A percentile compares a stretch with the other conserved stretches of the same genome.
Evolutionary conservation across 2,113 vertebrate species (phyloP).

Genomic region (Polypterus bichir): DNA sequence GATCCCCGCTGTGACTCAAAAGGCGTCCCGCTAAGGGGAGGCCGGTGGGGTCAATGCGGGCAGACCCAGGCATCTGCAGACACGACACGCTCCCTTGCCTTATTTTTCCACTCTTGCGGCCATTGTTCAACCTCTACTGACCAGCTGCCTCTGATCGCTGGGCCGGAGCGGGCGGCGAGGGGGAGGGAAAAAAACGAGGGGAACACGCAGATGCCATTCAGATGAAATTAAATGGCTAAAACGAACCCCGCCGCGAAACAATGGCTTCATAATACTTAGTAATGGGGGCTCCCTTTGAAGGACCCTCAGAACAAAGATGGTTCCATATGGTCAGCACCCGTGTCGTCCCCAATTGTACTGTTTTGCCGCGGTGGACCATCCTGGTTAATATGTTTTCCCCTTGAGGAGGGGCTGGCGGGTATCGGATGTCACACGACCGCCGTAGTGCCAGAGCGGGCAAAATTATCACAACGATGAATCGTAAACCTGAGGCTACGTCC

Average conservation of each 20-base stretch:
- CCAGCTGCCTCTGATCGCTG: constrained; percentile 34
- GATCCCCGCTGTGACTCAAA: constrained; percentile 33
- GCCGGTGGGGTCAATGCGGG: constrained; percentile 29
- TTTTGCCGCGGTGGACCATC: too few species aligned
- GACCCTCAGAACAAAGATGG: too few species aligned
- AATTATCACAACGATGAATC: too few species aligned
- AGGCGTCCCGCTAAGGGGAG: constrained; percentile 21
- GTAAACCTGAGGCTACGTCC: too few species aligned
- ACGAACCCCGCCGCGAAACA: neutral
- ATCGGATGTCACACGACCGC: too few species aligned
- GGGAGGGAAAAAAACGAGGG: constrained; percentile 15
- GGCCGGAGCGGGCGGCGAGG: constrained; percentile 18
- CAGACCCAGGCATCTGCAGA: constrained; percentile 18
- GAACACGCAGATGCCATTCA: constrained; percentile 13
- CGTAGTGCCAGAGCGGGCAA: too few species aligned
- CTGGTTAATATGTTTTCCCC: too few species aligned
- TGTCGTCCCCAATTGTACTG: too few species aligned
- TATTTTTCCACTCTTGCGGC: constrained; percentile 8
- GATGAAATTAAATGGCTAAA: constrained; percentile 2
- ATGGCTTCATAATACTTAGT: neutral
- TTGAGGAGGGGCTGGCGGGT: too few species aligned
- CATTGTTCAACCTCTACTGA: constrained; percentile 21
- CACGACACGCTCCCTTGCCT: constrained; percentile 25
- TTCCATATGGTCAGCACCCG: too few species aligned
- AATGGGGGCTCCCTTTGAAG: neutral